Conservation (phyloP, 1,140 invertebrate species). For the Bombus consobrinus region DNA sequence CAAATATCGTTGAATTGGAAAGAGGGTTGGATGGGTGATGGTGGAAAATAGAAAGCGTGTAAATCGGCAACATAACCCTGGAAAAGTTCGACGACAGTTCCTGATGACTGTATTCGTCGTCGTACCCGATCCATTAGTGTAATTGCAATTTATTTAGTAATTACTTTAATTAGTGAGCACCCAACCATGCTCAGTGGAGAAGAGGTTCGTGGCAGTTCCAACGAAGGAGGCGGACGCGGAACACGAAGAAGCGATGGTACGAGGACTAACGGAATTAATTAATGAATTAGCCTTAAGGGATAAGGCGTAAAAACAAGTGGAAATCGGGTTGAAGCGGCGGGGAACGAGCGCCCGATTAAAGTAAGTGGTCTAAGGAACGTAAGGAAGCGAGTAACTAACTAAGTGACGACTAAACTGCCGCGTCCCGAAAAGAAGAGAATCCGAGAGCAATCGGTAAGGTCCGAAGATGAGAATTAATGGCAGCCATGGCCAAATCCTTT, state of each 20-base stretch:
- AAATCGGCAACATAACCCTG: conserved; percentile 69
- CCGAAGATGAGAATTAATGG: conserved; percentile 73
- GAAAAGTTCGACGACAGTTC: conserved; percentile 71
- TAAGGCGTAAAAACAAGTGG: conserved; percentile 82
- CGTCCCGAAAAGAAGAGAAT: conserved; percentile 41
- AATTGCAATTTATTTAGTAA: conserved; percentile 83
- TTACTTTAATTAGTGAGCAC: conserved; percentile 82
- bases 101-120: conserved; percentile 69
- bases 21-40: neutral
- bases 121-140: conserved; percentile 80
- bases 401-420: conserved; percentile 69
- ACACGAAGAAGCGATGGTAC: conserved; percentile 43
- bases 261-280: conserved; percentile 81
- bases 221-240: conserved; percentile 37
- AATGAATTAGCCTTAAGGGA: conserved; percentile 82
- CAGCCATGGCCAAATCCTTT: conserved; percentile 54
- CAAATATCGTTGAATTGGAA: conserved; percentile 20
- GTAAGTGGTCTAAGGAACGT: conserved; percentile 80
- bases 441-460: conserved; percentile 46
- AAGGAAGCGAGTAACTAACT: conserved; percentile 79
- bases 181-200: conserved; percentile 55
- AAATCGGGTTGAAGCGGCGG: conserved; percentile 71
- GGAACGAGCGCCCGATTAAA: conserved; percentile 79
- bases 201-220: conserved; percentile 65
- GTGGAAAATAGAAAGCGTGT: conserved; percentile 40